Percentiles rank a stretch among this genome's conserved stretches.
Conservation (phyloP, 2,797 vertebrate species). For the Nyctalus aviator region DNA sequence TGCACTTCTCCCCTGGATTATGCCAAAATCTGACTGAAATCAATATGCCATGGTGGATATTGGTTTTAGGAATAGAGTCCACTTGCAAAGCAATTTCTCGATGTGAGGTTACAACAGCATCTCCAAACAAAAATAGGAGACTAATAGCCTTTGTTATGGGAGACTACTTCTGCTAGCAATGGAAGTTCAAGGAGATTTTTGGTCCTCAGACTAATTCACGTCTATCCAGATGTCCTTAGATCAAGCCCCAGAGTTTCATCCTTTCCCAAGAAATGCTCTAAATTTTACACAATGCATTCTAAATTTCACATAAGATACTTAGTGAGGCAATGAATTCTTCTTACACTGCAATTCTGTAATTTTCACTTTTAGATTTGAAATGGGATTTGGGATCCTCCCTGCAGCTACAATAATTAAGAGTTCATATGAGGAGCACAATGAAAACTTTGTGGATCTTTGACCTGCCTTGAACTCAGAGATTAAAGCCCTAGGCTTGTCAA, state of each 20-base stretch:
- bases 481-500: neutral
- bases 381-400: neutral
- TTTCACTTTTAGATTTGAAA: slow-evolving; percentile 52
- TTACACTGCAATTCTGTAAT: slow-evolving; percentile 18
- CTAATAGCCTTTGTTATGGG: neutral
- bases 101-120: neutral
- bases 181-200: neutral
- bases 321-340: neutral
- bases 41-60: neutral
- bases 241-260: neutral
- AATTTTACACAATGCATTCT: neutral
- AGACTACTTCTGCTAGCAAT: neutral
- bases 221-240: neutral
- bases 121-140: neutral
- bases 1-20: neutral
- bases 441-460: neutral
- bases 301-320: neutral
- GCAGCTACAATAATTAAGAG: neutral
- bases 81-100: neutral
- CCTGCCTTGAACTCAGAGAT: slow-evolving; percentile 3
- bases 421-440: slow-evolving; percentile 7
- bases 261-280: neutral
- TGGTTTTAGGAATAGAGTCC: neutral
- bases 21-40: neutral
- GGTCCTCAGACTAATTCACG: neutral